Base-by-base conservation (phyloP, 2,888 invertebrate species). In the Leptinotarsa rubiginosa region DNA sequence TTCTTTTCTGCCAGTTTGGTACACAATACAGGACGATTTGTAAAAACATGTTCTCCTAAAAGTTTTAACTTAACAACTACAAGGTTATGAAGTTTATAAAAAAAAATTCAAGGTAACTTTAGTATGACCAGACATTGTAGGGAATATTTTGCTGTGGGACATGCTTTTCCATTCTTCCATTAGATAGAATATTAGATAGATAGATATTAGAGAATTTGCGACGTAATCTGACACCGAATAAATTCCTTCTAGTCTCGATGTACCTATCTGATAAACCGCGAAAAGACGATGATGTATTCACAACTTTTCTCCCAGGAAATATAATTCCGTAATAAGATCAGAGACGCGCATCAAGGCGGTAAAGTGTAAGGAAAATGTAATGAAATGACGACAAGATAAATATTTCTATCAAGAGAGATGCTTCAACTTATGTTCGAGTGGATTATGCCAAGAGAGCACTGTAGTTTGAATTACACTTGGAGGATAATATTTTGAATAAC, bases 201-300 rank as follows among this genome's bases (percentile, higher is more conserved):
- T n/a, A n/a, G n/a, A n/a, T n/a, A n/a, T n/a, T n/a, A n/a, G 20
- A 18, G 15, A 56, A 56, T 20, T 56, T 13, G 18, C 22, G 22
- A 22, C 20, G 56, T 56, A 56, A 56, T 56, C 20, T 22, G 56
- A 56, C 56, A 56, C 56, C 20, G 22, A 56, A 56, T 22, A 56
- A 56, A 56, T 22, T 22, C 18, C 18, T 52, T 18, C 52, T 52
- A 18, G 10, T 52, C 22, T 20, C 20, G 13, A 4, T 56, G 12
- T 22, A 13, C 25, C 56, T 13, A 13, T 56, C 56, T 13, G 56
- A 56, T 56, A 12, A 41, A 22, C 22, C 22, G 56, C 22, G 56
- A 56, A 56, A 56, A 56, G 22, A 20, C 22, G 56, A 56, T 56
- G 56, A 56, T 56, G 22, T 13, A 56, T 56, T 56, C 4, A 4